Base-by-base conservation (phyloP, 2,113 vertebrate species). In the Prunella fulvescens region DNA sequence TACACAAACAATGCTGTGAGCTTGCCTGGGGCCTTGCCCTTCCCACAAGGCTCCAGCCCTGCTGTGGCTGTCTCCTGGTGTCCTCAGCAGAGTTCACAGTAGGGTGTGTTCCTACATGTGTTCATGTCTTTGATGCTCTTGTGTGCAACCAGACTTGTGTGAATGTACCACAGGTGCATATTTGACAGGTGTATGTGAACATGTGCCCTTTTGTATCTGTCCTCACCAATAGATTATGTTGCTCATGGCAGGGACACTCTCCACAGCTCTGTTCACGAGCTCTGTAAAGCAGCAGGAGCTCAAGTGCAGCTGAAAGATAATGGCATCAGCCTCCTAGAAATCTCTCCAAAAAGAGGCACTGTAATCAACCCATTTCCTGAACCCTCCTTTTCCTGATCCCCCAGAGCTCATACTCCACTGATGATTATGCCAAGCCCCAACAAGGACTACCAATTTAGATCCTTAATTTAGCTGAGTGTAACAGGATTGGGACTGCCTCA, bases 201-300 rank as follows among this genome's bases (percentile, higher is more conserved):
- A 20, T 1, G 0, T 12, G 28, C 51, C 28, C 8, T 64, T 64
- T 35, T 42, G n/a, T 71, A 39, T 53, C 45, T 45, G 15, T 65
- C 22, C 40, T 71, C 39, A 58, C 2, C 9, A 69, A 56, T 0
- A 14, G 47, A n/a, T 14, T 45, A 12, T 87, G 64, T 14, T 60
- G 12, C 4, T 92, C 42, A 26, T 53, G n/a, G 37, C 10, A 70
- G 37, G 54, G 23, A 15, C 17, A 9, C 10, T 39, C 17, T 69
- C 48, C 35, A n/a, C 0, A 0, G 31, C 42, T 50, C 16, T 50
- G 4, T 69, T 31, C 26, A 25, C 0, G 1, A 74, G 23, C 48
- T 25, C 40, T 80, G 57, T 48, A 57, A 67, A 70, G 28, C 37
- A 70, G 50, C 26, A 60, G n/a, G 37, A 69, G 14, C 24, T 42